phyloP scores from a whole-genome alignment of 2,888 invertebrate species.

The Antheraea yamamai region DNA sequence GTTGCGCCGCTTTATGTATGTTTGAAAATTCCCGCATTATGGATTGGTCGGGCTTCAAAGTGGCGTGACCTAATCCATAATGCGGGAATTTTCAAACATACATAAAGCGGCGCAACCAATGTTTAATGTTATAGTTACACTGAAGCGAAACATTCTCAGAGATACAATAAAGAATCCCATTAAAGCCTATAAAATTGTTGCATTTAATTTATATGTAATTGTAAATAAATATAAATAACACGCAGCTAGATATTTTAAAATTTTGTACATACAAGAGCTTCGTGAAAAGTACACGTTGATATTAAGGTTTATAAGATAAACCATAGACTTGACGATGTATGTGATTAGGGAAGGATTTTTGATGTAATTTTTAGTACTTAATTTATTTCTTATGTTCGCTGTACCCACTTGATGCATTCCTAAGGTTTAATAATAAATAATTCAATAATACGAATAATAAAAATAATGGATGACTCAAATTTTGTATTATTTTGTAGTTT shows the following conservation, averaged over 20 bases:
- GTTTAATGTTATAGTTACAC: background rate
- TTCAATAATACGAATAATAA: constrained; percentile 75
- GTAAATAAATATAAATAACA: constrained; percentile 46
- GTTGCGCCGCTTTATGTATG: no score
- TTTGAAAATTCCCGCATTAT: no score
- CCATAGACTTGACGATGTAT: constrained; percentile 55
- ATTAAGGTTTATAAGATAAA: constrained; percentile 73
- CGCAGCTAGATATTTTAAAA: constrained; percentile 37
- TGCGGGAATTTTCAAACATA: no score
- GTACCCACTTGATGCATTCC: constrained; percentile 74
- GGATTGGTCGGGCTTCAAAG: no score
- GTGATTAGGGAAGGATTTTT: constrained; percentile 58
- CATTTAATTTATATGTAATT: constrained; percentile 50
- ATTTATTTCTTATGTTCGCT: constrained; percentile 72
- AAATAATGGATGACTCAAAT: constrained; percentile 42
- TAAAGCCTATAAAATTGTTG: background rate
- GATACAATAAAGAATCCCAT: background rate
- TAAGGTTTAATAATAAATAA: constrained; percentile 64
- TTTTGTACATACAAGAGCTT: constrained; percentile 61
- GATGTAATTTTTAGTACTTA: constrained; percentile 73
- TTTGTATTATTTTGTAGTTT: background rate
- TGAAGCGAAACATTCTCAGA: background rate
- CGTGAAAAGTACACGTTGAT: constrained; percentile 59
- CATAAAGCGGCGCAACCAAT: no score
- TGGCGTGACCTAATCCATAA: no score